Base-by-base conservation (phyloP, 2,113 vertebrate genomes). In the Chauna torquata region DNA sequence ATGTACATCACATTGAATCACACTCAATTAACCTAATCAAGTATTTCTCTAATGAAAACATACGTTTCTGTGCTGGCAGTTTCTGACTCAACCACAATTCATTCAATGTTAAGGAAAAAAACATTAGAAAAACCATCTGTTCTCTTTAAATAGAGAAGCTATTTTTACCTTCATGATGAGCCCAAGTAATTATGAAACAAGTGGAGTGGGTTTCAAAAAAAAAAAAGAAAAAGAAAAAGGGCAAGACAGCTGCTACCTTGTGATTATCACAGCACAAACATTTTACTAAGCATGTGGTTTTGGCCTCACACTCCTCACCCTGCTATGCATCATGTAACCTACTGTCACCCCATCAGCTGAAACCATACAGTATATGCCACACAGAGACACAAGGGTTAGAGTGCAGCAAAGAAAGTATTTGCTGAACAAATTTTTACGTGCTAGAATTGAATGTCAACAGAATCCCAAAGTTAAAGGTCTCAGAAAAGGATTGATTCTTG, bases 71-170 rank as follows among this genome's bases (percentile, higher is more conserved):
- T 42, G 61, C 70, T 84, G 61, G 87, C 45, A 91, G 92, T 88
- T 97, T 97, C 94, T 95, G 72, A 95, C 66, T 97, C 77, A 62
- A 62, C 64, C 80, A 80, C 92, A 95, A 82, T 85, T 95, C 96
- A 96, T 97, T 95, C 94, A 91, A 87, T 61, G 70, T 91, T 93
- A 92, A 91, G 76, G 79, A 90, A 96, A 98, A 98, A 96, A 86
- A 3, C 80, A 97, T 97, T 97, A 97, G 95, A 91, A 97, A 97
- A 59, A 22, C 97, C 97, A 98, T 97, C 98, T 98, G 98, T 96
- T 95, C 93, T 95, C 95, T 91, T 95, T 94, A 97, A 98, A 98
- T 97, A 98, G 92, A 89, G 91, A 93, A 93, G 92, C 91, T 98
- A 97, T 97, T 98, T 98, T 97, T 96, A 95, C 40, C 3, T 76